Evolutionary conservation across 2,797 vertebrate genomes (phyloP).

Genomic region (Myiotriccus ornatus): DNA sequence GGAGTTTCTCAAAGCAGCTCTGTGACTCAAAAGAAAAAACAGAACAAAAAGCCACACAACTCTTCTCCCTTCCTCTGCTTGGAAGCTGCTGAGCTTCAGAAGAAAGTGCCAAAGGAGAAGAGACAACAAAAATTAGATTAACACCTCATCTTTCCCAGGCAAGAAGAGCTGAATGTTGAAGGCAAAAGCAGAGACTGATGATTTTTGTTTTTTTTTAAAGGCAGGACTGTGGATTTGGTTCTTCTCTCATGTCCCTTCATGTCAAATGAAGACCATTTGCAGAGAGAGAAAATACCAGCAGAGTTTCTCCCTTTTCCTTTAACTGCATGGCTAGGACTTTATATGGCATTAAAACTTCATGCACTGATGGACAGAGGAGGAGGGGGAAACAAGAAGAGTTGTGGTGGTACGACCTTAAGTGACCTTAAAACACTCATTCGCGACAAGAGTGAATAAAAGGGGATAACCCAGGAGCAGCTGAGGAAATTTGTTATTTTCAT

Average conservation of each 20-base stretch:
- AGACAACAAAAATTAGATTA: slow-evolving; percentile 48
- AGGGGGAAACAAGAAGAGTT: slow-evolving; percentile 54
- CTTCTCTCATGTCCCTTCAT: slow-evolving; percentile 70
- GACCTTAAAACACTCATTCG: neutral
- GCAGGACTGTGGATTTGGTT: slow-evolving; percentile 76
- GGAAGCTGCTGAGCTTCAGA: slow-evolving; percentile 70
- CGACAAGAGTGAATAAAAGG: slow-evolving; percentile 50
- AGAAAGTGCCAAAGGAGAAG: slow-evolving; percentile 51
- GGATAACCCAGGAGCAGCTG: slow-evolving; percentile 82
- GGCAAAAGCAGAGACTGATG: slow-evolving; percentile 65
- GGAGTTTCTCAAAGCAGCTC: slow-evolving; percentile 57
- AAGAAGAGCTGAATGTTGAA: slow-evolving; percentile 50
- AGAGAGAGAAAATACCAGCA: slow-evolving; percentile 79
- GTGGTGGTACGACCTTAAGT: neutral
- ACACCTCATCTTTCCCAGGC: slow-evolving; percentile 45
- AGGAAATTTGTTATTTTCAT: slow-evolving; percentile 77
- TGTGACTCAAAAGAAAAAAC: neutral
- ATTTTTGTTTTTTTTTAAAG: slow-evolving; percentile 71
- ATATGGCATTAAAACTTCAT: slow-evolving; percentile 86
- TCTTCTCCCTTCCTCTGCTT: slow-evolving; percentile 45
- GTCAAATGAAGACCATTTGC: slow-evolving; percentile 71
- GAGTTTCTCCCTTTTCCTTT: slow-evolving; percentile 77
- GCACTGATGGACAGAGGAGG: slow-evolving; percentile 79
- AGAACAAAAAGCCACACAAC: slow-evolving; percentile 24
- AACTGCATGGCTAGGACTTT: slow-evolving; percentile 76